Evolutionary conservation across 2,888 invertebrate species (phyloP), one percentile per base, ranked within the genome.

Genomic region (Drosophila atroscutellata): DNA sequence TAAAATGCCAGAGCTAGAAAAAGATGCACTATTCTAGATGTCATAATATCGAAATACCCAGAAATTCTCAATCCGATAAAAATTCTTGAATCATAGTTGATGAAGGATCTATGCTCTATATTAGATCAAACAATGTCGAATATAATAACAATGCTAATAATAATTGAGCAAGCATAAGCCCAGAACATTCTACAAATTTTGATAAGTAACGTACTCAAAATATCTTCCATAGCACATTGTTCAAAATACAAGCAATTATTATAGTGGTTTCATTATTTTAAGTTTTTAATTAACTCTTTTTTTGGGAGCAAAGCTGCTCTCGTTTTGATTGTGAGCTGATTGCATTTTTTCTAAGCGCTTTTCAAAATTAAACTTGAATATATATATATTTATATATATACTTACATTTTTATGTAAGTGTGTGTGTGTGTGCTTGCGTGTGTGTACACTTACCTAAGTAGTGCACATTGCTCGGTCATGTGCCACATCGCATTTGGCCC

Each of bases 401-500:
- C 18, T 24, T 34, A 34, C 3, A 32, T 30, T 5, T 15, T 2
- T 42, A 6, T 56, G 15, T 13, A 3, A 34, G 13, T 24, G 13
- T 18, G n/a, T 47, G 57, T 15, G 28, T 57, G 32, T n/a, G 15
- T 28, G 50, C 2, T 0, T 34, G 63, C 36, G 24, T 34, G 15
- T 65, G 13, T 66, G 37, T n/a, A 49, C 60, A 54, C 61, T 72
- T 62, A 49, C 49, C 64, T 60, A 72, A 72, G 65, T 66, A 61
- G 69, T 62, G 62, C 70, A 79, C 65, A 75, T 54, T 68, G 72
- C 77, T 73, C 63, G 79, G 58, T 77, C 73, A 75, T 77, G 75
- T 78, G 68, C 75, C 69, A 77, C 79, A 79, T 78, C 55, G 68
- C 63, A 65, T 67, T 79, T 75, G 67, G 80, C 77, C 77, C 63